phyloP scores from a whole-genome alignment of 2,113 vertebrate species.

The Bolborhynchus lineola region DNA sequence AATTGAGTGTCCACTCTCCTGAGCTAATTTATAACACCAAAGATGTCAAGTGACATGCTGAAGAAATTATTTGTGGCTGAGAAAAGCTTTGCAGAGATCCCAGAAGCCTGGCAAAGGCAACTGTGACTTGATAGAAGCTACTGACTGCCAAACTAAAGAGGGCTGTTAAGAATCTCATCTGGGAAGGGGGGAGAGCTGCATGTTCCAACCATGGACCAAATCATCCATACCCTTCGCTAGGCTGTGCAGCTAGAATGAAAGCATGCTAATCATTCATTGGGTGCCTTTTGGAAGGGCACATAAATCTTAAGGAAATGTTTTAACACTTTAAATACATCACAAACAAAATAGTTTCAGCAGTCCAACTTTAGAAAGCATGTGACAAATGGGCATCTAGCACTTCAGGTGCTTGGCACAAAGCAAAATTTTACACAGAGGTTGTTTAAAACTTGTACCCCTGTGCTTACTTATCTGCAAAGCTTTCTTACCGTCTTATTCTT shows the following conservation, averaged over 20 bases:
- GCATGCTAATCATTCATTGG: neutral
- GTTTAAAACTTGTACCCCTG: neutral
- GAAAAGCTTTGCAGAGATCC: conserved; percentile 38
- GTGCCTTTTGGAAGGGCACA: neutral
- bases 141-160: neutral
- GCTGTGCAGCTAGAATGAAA: neutral
- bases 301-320: conserved; percentile 13
- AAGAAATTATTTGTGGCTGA: conserved; percentile 51
- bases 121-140: neutral
- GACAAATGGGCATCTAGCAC: neutral
- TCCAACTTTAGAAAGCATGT: neutral
- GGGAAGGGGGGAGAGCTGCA: neutral
- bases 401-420: neutral
- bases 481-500: neutral
- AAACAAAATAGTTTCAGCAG: neutral
- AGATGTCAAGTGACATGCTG: conserved; percentile 30
- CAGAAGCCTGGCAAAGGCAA: conserved; percentile 36
- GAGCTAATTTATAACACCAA: conserved; percentile 60
- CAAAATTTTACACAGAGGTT: neutral
- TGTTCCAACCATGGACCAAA: neutral
- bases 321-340: neutral
- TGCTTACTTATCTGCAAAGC: neutral
- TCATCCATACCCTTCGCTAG: neutral
- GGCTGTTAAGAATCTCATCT: neutral
- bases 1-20: conserved; percentile 33